Base-by-base conservation (phyloP, 1,140 invertebrate species). In the Venustaconcha ellipsiformis region DNA sequence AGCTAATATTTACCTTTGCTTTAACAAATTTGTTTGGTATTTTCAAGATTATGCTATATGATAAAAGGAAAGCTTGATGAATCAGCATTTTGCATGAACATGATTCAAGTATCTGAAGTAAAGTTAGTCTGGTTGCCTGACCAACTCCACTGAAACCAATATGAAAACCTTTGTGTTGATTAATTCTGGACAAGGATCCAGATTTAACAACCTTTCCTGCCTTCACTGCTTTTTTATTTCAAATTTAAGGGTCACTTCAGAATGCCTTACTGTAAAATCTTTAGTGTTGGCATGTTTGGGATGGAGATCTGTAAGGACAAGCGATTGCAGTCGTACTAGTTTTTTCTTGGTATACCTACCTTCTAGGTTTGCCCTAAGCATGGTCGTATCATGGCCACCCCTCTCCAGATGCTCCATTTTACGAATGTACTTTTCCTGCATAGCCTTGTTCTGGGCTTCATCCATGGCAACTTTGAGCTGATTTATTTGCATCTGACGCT, bases 381-480 rank as follows among this genome's bases (percentile, higher is more conserved):
- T 83, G 4, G 77, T 72, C 37, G 86, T 82, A 71, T 90, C 89
- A 80, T 90, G 89, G 8, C 88, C 88, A 5, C 81, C 84, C 63
- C 86, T 78, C 71, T 89, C 85, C 12, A 90, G 78, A 58, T 87
- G 80, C 63, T 87, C 80, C 70, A 90, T 78, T 20, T 84, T 74
- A 60, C 81, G 84, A 14, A 81, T 69, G 57, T 86, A 83, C 73
- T 89, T 89, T 66, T 89, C 87, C 56, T 85, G 78, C 55, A 83
- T 69, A 1, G 89, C 89, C n/a, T 77, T 76, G 55, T 84, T 84
- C 71, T 86, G 80, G 17, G 88, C 89, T 26, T 85, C 81, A 64
- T 90, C 87, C 80, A 90, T 86, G 20, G 86, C 86, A 4, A 79
- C 78, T 67, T 87, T 88, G 57, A 90, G 76, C n/a, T 82, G 76